A percentile compares a stretch with the other conserved stretches of the same genome.
Evolutionary conservation across 2,113 vertebrate species (phyloP).

Genomic region (Macroglossus sobrinus): DNA sequence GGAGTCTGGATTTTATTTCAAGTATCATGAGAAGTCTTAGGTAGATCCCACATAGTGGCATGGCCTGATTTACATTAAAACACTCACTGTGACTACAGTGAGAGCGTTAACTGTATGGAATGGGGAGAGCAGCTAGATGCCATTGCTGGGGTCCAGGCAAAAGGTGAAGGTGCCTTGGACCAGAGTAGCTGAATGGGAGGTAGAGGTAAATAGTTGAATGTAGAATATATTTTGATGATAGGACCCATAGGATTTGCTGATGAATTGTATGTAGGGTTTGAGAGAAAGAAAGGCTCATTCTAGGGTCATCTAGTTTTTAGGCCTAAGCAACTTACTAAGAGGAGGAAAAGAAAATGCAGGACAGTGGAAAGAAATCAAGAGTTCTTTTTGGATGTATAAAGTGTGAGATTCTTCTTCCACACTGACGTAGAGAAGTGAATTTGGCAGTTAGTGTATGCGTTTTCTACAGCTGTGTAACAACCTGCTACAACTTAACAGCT

Average conservation of each 20-base stretch:
- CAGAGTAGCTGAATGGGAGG: background rate
- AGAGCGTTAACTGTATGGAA: background rate
- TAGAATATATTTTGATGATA: background rate
- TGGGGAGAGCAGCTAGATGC: background rate
- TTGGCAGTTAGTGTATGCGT: background rate
- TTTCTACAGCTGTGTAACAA: slow-evolving; percentile 36
- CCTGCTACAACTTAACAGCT: background rate
- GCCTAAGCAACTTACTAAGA: background rate
- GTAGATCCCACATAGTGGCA: background rate
- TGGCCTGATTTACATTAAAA: background rate
- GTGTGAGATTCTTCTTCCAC: background rate
- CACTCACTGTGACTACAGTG: background rate
- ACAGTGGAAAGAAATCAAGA: background rate
- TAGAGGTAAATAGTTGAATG: background rate
- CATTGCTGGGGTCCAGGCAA: background rate
- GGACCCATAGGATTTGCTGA: background rate
- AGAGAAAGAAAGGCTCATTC: background rate
- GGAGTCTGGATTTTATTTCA: background rate
- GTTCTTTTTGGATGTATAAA: background rate
- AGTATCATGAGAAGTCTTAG: background rate
- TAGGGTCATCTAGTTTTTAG: background rate
- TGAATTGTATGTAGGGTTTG: background rate
- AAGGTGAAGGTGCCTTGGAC: background rate
- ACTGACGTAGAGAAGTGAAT: background rate
- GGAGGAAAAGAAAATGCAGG: background rate